Conservation (phyloP, 1,140 invertebrate genomes). For the Plutomurus gul region DNA sequence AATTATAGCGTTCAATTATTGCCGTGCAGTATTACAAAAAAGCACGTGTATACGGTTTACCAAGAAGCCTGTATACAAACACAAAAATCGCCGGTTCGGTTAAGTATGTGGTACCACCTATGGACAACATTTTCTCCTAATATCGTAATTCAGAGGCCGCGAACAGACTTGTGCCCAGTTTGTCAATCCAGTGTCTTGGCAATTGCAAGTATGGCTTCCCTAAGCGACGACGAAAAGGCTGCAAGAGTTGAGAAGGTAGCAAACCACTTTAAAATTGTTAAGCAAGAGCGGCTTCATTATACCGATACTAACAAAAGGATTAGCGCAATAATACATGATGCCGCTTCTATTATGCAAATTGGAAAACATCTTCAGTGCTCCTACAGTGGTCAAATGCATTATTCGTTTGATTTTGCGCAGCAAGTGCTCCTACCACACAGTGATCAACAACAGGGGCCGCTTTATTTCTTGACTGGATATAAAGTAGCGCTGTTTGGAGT, state of each 20-base stretch:
- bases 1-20: too few relatives aligned
- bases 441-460: conserved; percentile 15
- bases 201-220: neutral
- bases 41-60: neutral
- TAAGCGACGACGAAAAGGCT: neutral
- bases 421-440: conserved; percentile 4
- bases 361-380: neutral
- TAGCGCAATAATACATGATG: neutral
- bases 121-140: neutral
- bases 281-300: neutral
- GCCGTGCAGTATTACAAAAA: neutral
- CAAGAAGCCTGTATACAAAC: neutral
- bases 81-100: neutral
- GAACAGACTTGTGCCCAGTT: neutral
- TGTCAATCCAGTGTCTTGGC: neutral
- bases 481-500: conserved; percentile 28
- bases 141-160: neutral
- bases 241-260: neutral
- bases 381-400: neutral
- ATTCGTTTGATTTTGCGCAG: conserved; percentile 33
- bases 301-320: neutral
- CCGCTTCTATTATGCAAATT: neutral
- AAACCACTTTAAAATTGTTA: neutral
- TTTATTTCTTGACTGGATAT: conserved; percentile 18
- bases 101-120: neutral